Percentiles rank a stretch among this genome's conserved stretches.
Conservation (phyloP, 2,113 vertebrate genomes). For the Thamnophis sirtalis region DNA sequence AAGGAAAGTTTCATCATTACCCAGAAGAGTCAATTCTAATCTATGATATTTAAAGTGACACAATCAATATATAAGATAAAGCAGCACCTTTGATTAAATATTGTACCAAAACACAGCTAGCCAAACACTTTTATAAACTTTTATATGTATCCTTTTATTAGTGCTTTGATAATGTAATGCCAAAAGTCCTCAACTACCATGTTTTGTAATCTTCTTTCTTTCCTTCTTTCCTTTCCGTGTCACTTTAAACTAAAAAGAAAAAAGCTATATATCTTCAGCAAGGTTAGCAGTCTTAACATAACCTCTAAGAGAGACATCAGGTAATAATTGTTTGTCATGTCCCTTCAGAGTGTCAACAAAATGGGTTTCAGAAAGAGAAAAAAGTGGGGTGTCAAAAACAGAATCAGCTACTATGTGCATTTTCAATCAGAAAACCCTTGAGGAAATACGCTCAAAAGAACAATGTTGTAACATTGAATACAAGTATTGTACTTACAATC, state of each 20-base stretch:
- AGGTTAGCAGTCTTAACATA: background rate
- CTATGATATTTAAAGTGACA: constrained; percentile 50
- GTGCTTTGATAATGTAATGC: background rate
- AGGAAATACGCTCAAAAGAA: background rate
- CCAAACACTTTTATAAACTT: background rate
- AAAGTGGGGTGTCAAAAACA: background rate
- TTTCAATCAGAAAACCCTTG: background rate
- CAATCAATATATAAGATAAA: constrained; percentile 15
- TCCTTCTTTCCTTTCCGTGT: background rate
- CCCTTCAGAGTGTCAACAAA: background rate
- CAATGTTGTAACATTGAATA: background rate
- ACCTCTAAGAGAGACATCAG: background rate
- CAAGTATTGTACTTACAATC: background rate
- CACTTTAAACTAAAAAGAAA: background rate
- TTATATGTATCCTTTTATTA: background rate
- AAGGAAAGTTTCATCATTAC: constrained; percentile 67
- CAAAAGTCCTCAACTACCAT: background rate
- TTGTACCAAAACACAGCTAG: background rate
- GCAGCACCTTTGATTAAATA: background rate
- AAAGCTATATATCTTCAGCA: background rate
- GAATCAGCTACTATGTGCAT: background rate
- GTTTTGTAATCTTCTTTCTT: background rate
- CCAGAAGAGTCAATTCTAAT: constrained; percentile 61
- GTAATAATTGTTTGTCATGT: background rate
- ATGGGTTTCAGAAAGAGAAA: background rate